phyloP scores from a whole-genome alignment of 2,888 invertebrate genomes.

The Meloe dianella region DNA sequence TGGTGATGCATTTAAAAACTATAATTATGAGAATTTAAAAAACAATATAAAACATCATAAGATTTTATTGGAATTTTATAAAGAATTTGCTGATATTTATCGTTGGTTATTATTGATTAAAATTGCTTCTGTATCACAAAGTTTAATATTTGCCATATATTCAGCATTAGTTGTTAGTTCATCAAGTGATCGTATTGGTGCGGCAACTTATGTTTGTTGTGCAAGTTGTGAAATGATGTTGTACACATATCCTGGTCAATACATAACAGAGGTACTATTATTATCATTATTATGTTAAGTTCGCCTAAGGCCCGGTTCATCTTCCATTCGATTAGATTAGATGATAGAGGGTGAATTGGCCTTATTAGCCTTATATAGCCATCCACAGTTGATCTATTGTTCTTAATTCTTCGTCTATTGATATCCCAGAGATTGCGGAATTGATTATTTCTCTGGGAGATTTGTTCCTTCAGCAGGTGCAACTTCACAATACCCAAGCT shows the following conservation, averaged over 20 bases:
- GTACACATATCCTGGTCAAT: background rate
- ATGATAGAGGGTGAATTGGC: no score
- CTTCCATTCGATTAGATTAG: no score
- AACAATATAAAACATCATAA: conserved; percentile 1
- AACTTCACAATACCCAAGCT: no score
- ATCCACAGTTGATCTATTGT: no score
- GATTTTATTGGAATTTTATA: background rate
- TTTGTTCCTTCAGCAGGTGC: no score
- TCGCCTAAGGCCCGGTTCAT: no score
- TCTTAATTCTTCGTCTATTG: no score
- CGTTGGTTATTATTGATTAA: conserved; percentile 5
- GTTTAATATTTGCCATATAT: background rate
- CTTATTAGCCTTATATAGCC: no score
- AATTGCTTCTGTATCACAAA: background rate
- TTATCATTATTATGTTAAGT: no score
- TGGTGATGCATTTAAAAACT: background rate
- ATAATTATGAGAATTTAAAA: conserved; percentile 3
- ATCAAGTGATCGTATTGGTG: background rate
- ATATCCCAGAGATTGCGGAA: no score
- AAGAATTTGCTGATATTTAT: background rate
- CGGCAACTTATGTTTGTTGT: background rate
- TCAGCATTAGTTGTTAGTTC: background rate
- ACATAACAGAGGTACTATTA: background rate
- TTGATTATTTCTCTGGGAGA: no score
- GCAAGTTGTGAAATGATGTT: background rate